phyloP scores from a whole-genome alignment of 2,797 vertebrate species.

The Ispidina picta region DNA sequence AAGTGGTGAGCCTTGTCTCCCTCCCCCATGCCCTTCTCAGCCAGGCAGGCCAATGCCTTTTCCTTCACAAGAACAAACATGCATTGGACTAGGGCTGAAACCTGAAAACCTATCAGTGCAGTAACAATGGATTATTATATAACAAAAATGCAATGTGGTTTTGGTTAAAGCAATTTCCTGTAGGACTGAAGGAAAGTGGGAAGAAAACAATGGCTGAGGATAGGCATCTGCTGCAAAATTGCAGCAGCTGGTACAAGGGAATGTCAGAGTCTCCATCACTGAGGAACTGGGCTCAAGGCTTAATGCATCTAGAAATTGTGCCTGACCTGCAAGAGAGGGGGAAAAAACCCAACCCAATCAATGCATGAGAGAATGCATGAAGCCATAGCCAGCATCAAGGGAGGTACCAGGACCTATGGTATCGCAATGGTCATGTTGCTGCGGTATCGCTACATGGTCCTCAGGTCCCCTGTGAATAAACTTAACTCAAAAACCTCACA shows the following conservation, averaged over 20 bases:
- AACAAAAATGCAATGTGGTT: neutral
- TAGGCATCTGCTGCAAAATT: neutral
- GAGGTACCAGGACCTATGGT: neutral
- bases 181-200: neutral
- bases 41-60: fast-evolving
- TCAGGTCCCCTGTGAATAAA: neutral
- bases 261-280: neutral
- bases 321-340: neutral
- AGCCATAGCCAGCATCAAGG: neutral
- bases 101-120: neutral
- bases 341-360: neutral
- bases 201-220: neutral
- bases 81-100: neutral
- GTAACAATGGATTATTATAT: neutral
- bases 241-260: neutral
- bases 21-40: neutral
- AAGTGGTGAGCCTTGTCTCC: fast-evolving
- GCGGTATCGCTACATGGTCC: neutral
- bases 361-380: neutral
- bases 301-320: neutral
- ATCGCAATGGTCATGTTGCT: neutral
- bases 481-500: neutral
- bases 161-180: neutral
- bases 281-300: neutral
- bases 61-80: neutral